Percentiles rank a stretch among this genome's conserved stretches.
Evolutionary conservation across 2,797 vertebrate species (phyloP).

Genomic region (Natrix natrix): DNA sequence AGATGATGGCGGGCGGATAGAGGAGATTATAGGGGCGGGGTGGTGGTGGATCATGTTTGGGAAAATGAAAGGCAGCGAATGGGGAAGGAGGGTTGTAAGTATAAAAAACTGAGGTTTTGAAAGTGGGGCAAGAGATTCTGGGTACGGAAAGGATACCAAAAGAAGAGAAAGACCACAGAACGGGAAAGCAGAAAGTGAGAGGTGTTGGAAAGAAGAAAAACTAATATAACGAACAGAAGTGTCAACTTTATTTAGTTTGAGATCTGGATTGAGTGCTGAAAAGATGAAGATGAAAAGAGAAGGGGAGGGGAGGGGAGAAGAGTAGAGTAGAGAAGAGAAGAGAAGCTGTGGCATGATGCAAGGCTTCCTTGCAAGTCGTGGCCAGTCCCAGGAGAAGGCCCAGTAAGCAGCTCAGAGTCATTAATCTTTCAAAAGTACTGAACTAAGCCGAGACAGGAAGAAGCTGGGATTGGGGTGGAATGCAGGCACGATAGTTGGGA

Average conservation of each 20-base stretch:
- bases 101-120: neutral
- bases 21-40: neutral
- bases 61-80: neutral
- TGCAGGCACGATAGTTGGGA: neutral
- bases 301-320: too few species aligned
- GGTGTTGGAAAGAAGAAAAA: neutral
- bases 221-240: neutral
- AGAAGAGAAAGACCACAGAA: neutral
- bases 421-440: conserved; percentile 21
- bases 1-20: neutral
- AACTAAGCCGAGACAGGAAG: neutral
- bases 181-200: neutral
- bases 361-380: neutral
- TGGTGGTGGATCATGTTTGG: neutral
- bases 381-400: conserved; percentile 2
- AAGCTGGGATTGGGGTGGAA: neutral
- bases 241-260: neutral
- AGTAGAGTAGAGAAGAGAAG: neutral
- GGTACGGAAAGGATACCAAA: neutral
- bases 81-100: neutral
- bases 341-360: too few species aligned
- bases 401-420: neutral
- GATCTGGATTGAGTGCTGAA: neutral
- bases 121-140: neutral
- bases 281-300: too few species aligned